phyloP scores from a whole-genome alignment of 1,140 invertebrate genomes.

The Notospermus geniculatus region DNA sequence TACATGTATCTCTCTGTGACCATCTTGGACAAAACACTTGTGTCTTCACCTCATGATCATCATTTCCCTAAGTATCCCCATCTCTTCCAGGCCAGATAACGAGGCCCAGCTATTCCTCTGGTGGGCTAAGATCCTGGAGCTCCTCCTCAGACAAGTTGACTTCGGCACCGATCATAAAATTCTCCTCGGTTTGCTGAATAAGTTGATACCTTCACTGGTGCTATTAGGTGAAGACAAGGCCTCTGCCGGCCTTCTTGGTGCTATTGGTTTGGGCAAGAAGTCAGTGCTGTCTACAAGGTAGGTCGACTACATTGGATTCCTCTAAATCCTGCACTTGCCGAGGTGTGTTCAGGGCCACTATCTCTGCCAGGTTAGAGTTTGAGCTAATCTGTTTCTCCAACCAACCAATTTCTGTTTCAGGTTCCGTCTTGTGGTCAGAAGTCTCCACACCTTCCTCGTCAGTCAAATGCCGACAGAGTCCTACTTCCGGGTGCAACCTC shows the following conservation, averaged over 20 bases:
- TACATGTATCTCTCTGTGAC: too few species aligned
- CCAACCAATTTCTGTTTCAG: conserved; percentile 6
- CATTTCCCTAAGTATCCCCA: too few species aligned
- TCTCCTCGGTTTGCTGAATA: conserved; percentile 57
- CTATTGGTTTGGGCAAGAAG: conserved; percentile 65
- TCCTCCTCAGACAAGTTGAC: conserved; percentile 59
- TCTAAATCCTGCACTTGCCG: too few species aligned
- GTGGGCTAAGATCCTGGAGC: conserved; percentile 61
- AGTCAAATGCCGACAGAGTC: conserved; percentile 14
- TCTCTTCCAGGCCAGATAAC: conserved; percentile 57
- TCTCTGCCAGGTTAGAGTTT: too few species aligned
- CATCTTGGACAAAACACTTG: too few species aligned
- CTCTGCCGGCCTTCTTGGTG: conserved; percentile 64
- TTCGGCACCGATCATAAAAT: conserved; percentile 50
- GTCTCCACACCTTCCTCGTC: conserved; percentile 13
- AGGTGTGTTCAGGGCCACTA: too few species aligned
- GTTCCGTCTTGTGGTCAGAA: conserved; percentile 14
- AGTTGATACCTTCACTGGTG: conserved; percentile 57
- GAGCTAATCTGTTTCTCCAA: too few species aligned
- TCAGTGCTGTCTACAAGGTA: conserved; percentile 63
- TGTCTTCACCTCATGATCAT: too few species aligned
- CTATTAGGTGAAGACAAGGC: conserved; percentile 62
- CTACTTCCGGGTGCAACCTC: conserved; percentile 6
- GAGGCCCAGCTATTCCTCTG: conserved; percentile 65
- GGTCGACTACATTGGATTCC: too few species aligned